Percentiles rank a stretch among this genome's conserved stretches.
These are phyloP conservation scores for Oscheius sp. DNA, from an alignment of 2,888 invertebrate genomes.

Conservation along the genomic window DNA sequence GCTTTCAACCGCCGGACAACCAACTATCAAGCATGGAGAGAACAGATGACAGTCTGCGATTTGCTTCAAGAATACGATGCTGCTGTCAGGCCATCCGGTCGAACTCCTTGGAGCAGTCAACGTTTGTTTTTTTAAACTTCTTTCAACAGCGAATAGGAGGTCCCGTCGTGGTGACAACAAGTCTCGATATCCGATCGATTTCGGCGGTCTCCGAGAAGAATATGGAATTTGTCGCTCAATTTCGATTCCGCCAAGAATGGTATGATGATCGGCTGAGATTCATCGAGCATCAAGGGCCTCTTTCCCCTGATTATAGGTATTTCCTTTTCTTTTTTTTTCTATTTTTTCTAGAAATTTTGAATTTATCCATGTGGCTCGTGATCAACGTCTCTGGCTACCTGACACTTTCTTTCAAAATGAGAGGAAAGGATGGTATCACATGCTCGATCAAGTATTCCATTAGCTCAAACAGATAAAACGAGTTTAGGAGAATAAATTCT, in stretches of 20 bases:
- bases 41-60: conserved; percentile 69
- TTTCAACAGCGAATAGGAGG: conserved; percentile 43
- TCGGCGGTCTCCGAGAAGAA: conserved; percentile 68
- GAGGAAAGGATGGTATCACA: conserved; percentile 68
- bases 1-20: conserved; percentile 67
- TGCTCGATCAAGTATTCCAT: conserved; percentile 61
- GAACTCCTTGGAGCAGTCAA: conserved; percentile 60
- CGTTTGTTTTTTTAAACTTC: conserved; percentile 34
- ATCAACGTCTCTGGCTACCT: conserved; percentile 68
- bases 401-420: conserved; percentile 67
- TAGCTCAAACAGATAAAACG: too few species aligned
- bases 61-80: conserved; percentile 65
- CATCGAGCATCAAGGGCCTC: conserved; percentile 46
- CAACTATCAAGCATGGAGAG: conserved; percentile 68
- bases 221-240: conserved; percentile 70
- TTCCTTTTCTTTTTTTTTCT: conserved; percentile 64
- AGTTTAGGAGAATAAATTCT: conserved; percentile 60
- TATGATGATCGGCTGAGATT: conserved; percentile 67
- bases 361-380: conserved; percentile 61
- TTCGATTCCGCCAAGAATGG: conserved; percentile 70
- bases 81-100: conserved; percentile 65
- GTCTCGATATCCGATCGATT: conserved; percentile 63
- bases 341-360: too few species aligned
- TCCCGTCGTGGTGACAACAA: conserved; percentile 63
- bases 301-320: conserved; percentile 54